These are phyloP conservation scores for Bicyclus anynana DNA, from an alignment of 1,140 invertebrate species.

Conservation along the genomic window DNA sequence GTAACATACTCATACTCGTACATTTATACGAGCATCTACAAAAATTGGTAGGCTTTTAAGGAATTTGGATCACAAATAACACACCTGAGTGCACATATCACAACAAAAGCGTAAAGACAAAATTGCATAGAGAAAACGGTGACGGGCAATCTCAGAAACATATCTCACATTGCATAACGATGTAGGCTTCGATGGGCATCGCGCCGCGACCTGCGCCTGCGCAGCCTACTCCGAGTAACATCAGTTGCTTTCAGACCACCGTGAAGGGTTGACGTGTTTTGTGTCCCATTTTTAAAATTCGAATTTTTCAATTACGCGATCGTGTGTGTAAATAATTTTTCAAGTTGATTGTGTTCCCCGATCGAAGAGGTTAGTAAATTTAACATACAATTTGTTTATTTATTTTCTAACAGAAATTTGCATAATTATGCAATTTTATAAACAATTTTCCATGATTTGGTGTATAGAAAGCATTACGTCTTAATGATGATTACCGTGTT, in stretches of 20 bases:
- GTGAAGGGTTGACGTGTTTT: constrained; percentile 8
- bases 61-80: not conserved
- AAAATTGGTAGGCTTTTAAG: not conserved
- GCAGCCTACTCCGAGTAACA: constrained; percentile 24
- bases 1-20: no score
- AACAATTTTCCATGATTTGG: not conserved
- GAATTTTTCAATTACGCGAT: not conserved
- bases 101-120: not conserved
- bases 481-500: not conserved
- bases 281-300: not conserved
- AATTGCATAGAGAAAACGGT: constrained; percentile 6
- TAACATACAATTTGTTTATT: not conserved
- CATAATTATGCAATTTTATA: not conserved
- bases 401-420: not conserved
- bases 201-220: constrained; percentile 20
- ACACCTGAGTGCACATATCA: not conserved
- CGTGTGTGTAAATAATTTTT: constrained; percentile 22
- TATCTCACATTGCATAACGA: constrained; percentile 17
- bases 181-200: constrained; percentile 11
- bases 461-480: not conserved
- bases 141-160: constrained; percentile 8
- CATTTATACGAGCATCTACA: no score
- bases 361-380: constrained; percentile 18
- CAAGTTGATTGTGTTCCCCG: not conserved
- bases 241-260: constrained; percentile 33